Percentiles rank a stretch among this genome's conserved stretches.
phyloP scores from a whole-genome alignment of 2,797 vertebrate genomes.

The Carcharodon carcharias region DNA sequence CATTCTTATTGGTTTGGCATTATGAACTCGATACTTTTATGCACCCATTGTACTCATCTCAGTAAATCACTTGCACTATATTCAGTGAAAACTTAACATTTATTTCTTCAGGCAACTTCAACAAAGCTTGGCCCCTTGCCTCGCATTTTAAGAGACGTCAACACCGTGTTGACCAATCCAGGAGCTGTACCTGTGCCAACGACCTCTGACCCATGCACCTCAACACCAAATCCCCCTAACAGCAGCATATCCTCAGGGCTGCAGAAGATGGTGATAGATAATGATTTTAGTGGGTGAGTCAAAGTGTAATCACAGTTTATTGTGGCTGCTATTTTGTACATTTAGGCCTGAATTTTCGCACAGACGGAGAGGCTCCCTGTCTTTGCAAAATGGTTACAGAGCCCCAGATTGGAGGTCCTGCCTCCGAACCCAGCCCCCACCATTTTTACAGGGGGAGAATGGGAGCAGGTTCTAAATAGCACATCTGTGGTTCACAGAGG shows the following conservation, averaged over 20 bases:
- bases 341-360: not conserved
- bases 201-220: conserved; percentile 62
- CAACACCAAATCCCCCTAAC: conserved; percentile 66
- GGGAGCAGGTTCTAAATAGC: no score
- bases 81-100: not conserved
- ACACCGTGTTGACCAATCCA: conserved; percentile 77
- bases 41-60: no score
- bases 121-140: conserved; percentile 88
- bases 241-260: conserved; percentile 83
- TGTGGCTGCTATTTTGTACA: not conserved
- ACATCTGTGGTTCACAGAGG: no score
- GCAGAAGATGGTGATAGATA: conserved; percentile 97
- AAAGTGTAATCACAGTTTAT: not conserved
- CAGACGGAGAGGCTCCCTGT: no score
- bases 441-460: no score
- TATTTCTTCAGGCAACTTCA: conserved; percentile 62
- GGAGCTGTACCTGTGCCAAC: conserved; percentile 66
- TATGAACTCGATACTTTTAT: not conserved
- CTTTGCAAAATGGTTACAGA: no score
- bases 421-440: no score
- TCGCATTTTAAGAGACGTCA: conserved; percentile 87
- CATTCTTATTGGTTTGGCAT: not conserved
- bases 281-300: conserved; percentile 84
- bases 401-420: no score
- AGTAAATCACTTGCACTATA: not conserved